A percentile compares a stretch with the other conserved stretches of the same genome.
Conservation (phyloP, 2,113 vertebrate species). For the Pseudolaguvia tuberculata region DNA sequence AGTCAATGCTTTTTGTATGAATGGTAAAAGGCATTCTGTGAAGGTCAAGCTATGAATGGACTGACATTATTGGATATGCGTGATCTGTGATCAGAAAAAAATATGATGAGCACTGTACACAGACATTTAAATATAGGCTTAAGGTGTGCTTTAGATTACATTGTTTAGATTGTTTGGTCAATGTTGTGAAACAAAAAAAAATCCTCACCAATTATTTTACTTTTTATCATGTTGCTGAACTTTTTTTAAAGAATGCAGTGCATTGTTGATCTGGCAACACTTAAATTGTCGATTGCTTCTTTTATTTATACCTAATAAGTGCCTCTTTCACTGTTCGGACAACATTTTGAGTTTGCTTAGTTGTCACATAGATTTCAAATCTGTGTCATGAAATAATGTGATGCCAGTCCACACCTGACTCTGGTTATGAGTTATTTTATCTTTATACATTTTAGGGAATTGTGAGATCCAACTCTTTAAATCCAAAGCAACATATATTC, state of each 20-base stretch:
- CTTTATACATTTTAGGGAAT: too few relatives aligned
- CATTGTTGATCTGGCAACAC: not conserved
- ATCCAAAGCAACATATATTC: too few relatives aligned
- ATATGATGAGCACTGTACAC: not conserved
- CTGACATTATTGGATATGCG: slow-evolving; percentile 57
- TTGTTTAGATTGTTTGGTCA: slow-evolving; percentile 59
- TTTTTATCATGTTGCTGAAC: not conserved
- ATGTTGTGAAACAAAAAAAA: slow-evolving; percentile 37
- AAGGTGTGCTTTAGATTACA: slow-evolving; percentile 56
- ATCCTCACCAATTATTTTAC: too few relatives aligned
- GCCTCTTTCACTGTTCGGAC: not conserved
- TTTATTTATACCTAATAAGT: not conserved
- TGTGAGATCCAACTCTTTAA: too few relatives aligned
- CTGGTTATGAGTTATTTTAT: too few relatives aligned
- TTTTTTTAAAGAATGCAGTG: not conserved
- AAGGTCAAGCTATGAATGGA: slow-evolving; percentile 62
- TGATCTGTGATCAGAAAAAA: slow-evolving; percentile 40
- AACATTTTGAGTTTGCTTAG: not conserved
- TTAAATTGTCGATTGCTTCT: not conserved
- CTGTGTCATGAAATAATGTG: too few relatives aligned
- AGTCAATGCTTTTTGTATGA: slow-evolving; percentile 31
- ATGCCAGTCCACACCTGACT: too few relatives aligned
- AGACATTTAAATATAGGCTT: slow-evolving; percentile 4
- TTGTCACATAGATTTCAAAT: too few relatives aligned
- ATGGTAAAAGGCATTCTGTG: slow-evolving; percentile 50